Evolutionary conservation across 2,113 vertebrate genomes (phyloP).

Genomic region (Loxodonta africana): DNA sequence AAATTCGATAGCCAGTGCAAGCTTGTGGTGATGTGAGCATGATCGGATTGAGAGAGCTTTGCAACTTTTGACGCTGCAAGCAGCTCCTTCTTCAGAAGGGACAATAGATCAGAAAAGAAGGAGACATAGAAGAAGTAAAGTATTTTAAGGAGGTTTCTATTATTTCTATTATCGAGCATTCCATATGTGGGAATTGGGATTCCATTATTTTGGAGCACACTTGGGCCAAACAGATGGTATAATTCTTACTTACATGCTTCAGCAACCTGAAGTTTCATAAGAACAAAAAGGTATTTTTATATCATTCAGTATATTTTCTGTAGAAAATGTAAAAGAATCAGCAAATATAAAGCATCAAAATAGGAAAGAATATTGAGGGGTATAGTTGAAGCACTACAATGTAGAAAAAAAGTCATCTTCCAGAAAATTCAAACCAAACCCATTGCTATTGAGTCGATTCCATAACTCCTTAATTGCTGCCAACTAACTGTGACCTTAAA

Average conservation of each 20-base stretch:
- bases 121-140: neutral
- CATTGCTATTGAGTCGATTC: too few relatives aligned
- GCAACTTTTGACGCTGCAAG: neutral
- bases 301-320: neutral
- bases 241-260: conserved; percentile 1
- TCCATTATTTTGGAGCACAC: conserved; percentile 41
- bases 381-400: neutral
- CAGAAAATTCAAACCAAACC: neutral
- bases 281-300: neutral
- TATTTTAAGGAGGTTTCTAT: neutral
- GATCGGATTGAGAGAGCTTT: neutral
- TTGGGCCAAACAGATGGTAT: neutral
- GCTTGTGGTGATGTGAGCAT: neutral
- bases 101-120: neutral
- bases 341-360: neutral
- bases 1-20: conserved; percentile 33
- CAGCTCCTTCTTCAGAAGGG: neutral
- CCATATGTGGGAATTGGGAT: conserved; percentile 1
- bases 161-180: neutral
- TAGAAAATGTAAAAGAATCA: conserved; percentile 32
- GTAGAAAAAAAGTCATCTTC: neutral
- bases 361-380: neutral
- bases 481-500: neutral
- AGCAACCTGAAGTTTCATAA: conserved; percentile 12
- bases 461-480: neutral